phyloP scores from a whole-genome alignment of 2,113 vertebrate species.

The Emydocephalus ijimae region DNA sequence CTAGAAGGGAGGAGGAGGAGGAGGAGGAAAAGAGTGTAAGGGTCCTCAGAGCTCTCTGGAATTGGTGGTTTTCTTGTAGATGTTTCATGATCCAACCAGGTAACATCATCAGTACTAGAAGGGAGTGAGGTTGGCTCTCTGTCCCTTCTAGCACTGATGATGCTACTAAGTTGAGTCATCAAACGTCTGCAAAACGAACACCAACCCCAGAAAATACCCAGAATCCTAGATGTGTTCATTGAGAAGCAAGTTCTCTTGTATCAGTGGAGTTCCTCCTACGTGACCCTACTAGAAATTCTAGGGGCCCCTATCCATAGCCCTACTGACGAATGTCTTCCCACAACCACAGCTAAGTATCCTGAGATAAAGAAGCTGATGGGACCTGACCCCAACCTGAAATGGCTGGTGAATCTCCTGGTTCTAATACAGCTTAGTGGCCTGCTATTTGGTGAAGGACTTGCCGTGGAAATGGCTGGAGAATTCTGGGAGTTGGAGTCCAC shows the following conservation, averaged over 20 bases:
- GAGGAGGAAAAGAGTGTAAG: too few species aligned
- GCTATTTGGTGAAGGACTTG: conserved; percentile 37
- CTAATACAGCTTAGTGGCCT: conserved; percentile 34
- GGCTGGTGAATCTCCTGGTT: conserved; percentile 40
- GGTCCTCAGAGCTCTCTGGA: too few species aligned
- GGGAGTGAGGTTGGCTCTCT: too few species aligned
- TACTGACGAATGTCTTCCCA: not conserved
- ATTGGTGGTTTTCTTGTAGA: too few species aligned
- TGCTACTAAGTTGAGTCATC: too few species aligned
- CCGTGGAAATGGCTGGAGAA: conserved; percentile 22
- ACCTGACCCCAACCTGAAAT: conserved; percentile 37
- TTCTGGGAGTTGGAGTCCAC: not conserved
- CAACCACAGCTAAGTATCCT: conserved; percentile 35
- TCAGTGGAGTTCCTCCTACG: not conserved
- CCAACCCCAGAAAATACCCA: too few species aligned
- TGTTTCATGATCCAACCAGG: too few species aligned
- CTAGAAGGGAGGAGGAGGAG: too few species aligned
- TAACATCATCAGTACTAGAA: too few species aligned
- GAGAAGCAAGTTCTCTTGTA: not conserved
- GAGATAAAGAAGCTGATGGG: conserved; percentile 47
- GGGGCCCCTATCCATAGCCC: not conserved
- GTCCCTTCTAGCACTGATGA: too few species aligned
- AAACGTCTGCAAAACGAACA: too few species aligned
- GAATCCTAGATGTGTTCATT: not conserved
- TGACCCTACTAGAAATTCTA: not conserved